A percentile compares a stretch with the other conserved stretches of the same genome.
phyloP scores from a whole-genome alignment of 2,113 vertebrate genomes.

The Laticauda colubrina region DNA sequence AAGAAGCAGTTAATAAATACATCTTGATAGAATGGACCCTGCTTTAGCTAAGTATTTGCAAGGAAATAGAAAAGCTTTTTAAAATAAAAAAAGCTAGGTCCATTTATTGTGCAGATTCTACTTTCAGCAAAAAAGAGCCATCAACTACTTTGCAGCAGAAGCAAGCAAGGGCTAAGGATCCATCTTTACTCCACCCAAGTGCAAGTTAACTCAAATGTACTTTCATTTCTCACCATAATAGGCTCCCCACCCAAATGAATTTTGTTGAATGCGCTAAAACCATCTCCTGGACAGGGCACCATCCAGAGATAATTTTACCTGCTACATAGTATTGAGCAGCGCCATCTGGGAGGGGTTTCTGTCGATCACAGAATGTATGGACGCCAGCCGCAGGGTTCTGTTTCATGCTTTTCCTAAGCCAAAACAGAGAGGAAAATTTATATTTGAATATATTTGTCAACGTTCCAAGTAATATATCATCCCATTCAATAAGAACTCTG shows the following conservation, averaged over 20 bases:
- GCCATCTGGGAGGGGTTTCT: constrained; percentile 91
- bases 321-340: constrained; percentile 97
- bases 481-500: no score
- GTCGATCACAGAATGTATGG: constrained; percentile 90
- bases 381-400: constrained; percentile 86
- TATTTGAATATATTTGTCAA: not conserved
- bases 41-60: not conserved
- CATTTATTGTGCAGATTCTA: not conserved
- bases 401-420: constrained; percentile 83
- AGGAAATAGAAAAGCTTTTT: no score
- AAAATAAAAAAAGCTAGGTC: not conserved
- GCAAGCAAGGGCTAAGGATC: not conserved
- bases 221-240: not conserved
- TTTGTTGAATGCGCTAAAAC: not conserved
- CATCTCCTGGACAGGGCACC: not conserved
- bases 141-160: not conserved
- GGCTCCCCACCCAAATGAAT: not conserved
- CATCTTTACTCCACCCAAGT: not conserved
- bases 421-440: constrained; percentile 31
- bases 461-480: no score
- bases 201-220: not conserved
- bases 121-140: not conserved
- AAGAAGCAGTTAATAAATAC: not conserved
- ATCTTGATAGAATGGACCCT: not conserved
- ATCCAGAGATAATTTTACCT: constrained; percentile 70